Percentiles rank a stretch among this genome's conserved stretches.
phyloP scores from a whole-genome alignment of 2,888 invertebrate species.

The Uloborus plumipes region DNA sequence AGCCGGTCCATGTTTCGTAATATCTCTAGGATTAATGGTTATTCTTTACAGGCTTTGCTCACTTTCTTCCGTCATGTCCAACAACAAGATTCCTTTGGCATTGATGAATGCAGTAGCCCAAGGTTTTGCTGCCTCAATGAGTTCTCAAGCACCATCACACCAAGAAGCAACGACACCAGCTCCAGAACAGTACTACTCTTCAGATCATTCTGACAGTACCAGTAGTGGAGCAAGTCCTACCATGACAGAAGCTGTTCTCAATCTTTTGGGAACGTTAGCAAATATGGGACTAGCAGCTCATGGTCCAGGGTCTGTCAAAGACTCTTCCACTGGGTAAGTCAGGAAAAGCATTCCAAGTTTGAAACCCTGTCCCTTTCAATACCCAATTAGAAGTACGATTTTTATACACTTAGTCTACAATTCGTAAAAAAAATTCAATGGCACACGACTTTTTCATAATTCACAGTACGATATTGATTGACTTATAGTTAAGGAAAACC shows the following conservation, averaged over 20 bases:
- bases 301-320: constrained; percentile 41
- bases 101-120: constrained; percentile 51
- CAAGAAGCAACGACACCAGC: constrained; percentile 24
- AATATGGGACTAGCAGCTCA: constrained; percentile 35
- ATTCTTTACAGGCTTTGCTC: constrained; percentile 47
- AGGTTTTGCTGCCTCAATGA: constrained; percentile 28
- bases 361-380: too few species aligned
- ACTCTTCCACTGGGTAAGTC: constrained; percentile 34
- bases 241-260: constrained; percentile 40
- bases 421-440: too few species aligned
- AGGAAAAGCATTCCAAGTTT: too few species aligned
- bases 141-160: constrained; percentile 14
- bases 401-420: too few species aligned
- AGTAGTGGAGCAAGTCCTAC: constrained; percentile 4
- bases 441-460: too few species aligned
- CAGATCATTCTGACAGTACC: background rate
- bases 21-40: background rate
- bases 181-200: background rate
- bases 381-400: too few species aligned
- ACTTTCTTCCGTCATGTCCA: constrained; percentile 35
- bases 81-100: constrained; percentile 51
- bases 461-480: too few species aligned
- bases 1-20: background rate
- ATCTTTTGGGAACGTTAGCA: constrained; percentile 38
- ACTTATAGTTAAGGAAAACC: too few species aligned